Percentiles rank a stretch among this genome's conserved stretches.
Evolutionary conservation across 2,888 invertebrate species (phyloP).

Genomic region (Carterocephalus palaemon): DNA sequence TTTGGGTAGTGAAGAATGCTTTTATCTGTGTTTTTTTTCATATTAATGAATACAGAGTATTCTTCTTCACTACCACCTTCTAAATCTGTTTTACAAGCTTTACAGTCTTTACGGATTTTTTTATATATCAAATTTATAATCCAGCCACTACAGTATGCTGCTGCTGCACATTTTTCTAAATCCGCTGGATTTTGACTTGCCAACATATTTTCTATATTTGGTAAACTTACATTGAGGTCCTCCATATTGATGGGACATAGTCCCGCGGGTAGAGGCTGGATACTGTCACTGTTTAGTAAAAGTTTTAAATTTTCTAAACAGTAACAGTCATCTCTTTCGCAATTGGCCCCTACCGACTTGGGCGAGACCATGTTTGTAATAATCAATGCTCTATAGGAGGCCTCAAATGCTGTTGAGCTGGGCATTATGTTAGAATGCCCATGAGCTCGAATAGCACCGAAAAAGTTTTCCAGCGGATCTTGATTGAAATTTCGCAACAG

Average conservation of each 20-base stretch:
- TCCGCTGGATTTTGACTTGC: conserved; percentile 4
- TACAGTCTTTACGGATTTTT: conserved; percentile 4
- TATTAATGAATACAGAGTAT: no score
- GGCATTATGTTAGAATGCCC: conserved; percentile 27
- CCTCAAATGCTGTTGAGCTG: conserved; percentile 19
- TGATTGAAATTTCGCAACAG: conserved; percentile 27
- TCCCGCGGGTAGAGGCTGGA: conserved; percentile 1
- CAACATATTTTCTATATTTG: conserved; percentile 15
- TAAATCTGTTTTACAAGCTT: conserved; percentile 1
- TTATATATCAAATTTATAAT: conserved; percentile 18
- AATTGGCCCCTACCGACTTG: conserved; percentile 28
- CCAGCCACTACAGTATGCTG: conserved; percentile 30
- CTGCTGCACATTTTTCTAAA: conserved; percentile 27
- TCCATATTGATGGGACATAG: conserved; percentile 3
- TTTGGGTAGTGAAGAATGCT: no score
- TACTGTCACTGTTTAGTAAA: conserved; percentile 14
- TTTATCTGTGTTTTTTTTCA: no score
- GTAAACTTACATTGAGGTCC: conserved; percentile 12
- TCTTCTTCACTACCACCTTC: neutral
- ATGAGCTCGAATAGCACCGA: conserved; percentile 30
- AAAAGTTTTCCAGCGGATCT: conserved; percentile 29
- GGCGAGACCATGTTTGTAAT: conserved; percentile 24
- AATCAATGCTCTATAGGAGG: conserved; percentile 22
- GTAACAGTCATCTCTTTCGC: conserved; percentile 27
- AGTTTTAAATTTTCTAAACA: conserved; percentile 25